phyloP scores from a whole-genome alignment of 2,797 vertebrate species.

The Tapera naevia region DNA sequence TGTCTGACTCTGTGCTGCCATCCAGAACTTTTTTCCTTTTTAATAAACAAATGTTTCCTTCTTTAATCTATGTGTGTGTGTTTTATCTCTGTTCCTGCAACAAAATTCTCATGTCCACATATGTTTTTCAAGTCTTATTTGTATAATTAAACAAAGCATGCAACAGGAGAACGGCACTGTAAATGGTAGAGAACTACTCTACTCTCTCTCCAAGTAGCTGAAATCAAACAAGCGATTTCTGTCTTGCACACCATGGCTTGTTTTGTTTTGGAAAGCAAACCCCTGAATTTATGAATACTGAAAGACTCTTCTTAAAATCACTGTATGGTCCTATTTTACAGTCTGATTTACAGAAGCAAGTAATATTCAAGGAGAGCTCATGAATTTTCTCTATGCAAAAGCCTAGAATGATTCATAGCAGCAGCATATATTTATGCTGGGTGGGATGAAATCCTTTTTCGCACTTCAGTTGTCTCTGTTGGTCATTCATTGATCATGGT shows the following conservation, averaged over 20 bases:
- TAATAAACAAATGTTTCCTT: conserved; percentile 69
- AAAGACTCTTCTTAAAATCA: conserved; percentile 45
- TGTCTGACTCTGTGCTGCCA: conserved; percentile 56
- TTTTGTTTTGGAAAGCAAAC: conserved; percentile 35
- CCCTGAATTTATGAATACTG: conserved; percentile 33
- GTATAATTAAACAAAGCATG: conserved; percentile 64
- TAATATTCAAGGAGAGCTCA: background rate
- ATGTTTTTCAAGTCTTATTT: conserved; percentile 57
- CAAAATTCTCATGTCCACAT: conserved; percentile 56
- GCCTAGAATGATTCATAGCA: background rate
- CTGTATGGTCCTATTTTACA: conserved; percentile 18
- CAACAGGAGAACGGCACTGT: background rate
- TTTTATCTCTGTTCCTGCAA: conserved; percentile 56
- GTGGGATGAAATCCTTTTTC: background rate
- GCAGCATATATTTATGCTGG: background rate
- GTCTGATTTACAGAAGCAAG: conserved; percentile 18
- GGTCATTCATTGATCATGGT: background rate
- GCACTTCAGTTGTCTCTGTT: background rate
- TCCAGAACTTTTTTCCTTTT: conserved; percentile 68
- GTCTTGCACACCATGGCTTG: background rate
- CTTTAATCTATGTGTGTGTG: conserved; percentile 53
- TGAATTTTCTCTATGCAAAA: conserved; percentile 42
- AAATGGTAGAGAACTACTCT: background rate
- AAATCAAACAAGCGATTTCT: conserved; percentile 42
- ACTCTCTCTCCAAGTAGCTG: background rate